Base-by-base conservation (phyloP, 1,140 invertebrate species). In the Zaprionus davidi region DNA sequence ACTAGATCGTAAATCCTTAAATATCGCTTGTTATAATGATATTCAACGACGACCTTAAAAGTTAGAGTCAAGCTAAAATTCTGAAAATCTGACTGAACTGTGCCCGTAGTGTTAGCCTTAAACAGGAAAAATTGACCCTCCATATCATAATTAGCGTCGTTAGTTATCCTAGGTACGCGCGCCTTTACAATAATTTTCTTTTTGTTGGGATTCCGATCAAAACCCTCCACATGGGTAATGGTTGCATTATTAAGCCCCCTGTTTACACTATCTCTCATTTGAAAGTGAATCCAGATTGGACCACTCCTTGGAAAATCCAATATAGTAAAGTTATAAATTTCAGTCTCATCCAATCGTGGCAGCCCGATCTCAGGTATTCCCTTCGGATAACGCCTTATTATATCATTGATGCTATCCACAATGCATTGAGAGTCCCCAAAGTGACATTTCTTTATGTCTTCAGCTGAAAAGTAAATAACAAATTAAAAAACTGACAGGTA, bases 341-440 rank as follows among this genome's bases (percentile, higher is more conserved):
- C 15, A 12, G 38, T 57, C 2, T 1, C 12, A 20, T 83, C 80
- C n/a, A 86, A 51, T 5, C 70, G 67, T 5, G 65, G 66, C 11
- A 86, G 31, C 0, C 83, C 82, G 17, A 86, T 86, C 22, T 82
- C 72, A 2, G 83, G 64, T 62, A 82, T 87, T 12, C 83, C 83
- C 12, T 79, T 76, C 2, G 83, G 83, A 38, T 87, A 79, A 12
- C 31, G 57, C 7, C 58, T 57, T 2, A 86, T 79, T 20, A 86
- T 2, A 1, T 62, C 62, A 57, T 86, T 86, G 0, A 86, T 79
- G 36, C 64, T 82, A 1, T n/a, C 26, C 1, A 82, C 12, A 12
- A 86, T 15, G 22, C 84, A 86, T 2, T 9, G n/a, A 2, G 66
- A 55, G 13, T 86, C 77, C 4, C 72, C 80, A 5, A 71, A 86